These are phyloP conservation scores for Eretmocerus hayati DNA, from an alignment of 2,888 invertebrate species.

Conservation along the genomic window DNA sequence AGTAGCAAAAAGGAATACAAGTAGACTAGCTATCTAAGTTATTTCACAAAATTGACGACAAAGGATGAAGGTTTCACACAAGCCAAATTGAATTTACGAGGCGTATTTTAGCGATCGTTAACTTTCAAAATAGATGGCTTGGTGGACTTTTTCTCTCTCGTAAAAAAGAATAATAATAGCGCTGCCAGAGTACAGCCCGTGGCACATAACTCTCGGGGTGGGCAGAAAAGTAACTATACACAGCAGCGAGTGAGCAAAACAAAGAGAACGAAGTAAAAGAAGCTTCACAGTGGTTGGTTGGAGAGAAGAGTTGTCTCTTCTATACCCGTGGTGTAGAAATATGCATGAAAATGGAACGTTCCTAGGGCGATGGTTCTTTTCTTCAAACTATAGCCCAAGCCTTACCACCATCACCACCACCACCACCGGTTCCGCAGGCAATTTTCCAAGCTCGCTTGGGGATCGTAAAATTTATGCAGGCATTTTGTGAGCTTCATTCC, in stretches of 20 bases:
- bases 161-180: constrained; percentile 18
- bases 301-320: constrained; percentile 12
- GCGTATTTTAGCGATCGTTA: constrained; percentile 16
- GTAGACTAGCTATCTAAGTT: too few relatives aligned
- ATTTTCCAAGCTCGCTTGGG: constrained; percentile 28
- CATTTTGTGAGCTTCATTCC: constrained; percentile 30
- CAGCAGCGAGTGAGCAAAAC: neutral
- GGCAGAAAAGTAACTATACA: constrained; percentile 3
- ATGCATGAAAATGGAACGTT: constrained; percentile 19
- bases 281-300: neutral
- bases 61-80: neutral
- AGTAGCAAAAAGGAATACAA: too few relatives aligned
- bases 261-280: neutral
- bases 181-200: neutral
- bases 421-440: constrained; percentile 21
- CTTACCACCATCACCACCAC: too few relatives aligned
- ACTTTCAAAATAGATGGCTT: constrained; percentile 7
- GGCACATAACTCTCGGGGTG: constrained; percentile 5
- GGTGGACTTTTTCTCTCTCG: too few relatives aligned
- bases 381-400: constrained; percentile 21
- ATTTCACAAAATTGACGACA: too few relatives aligned
- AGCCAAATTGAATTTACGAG: constrained; percentile 14
- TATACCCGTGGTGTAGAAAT: constrained; percentile 8
- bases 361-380: constrained; percentile 1
- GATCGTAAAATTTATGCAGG: constrained; percentile 33